Evolutionary conservation across 2,113 vertebrate genomes (phyloP).

Genomic region (Laterallus jamaicensis): DNA sequence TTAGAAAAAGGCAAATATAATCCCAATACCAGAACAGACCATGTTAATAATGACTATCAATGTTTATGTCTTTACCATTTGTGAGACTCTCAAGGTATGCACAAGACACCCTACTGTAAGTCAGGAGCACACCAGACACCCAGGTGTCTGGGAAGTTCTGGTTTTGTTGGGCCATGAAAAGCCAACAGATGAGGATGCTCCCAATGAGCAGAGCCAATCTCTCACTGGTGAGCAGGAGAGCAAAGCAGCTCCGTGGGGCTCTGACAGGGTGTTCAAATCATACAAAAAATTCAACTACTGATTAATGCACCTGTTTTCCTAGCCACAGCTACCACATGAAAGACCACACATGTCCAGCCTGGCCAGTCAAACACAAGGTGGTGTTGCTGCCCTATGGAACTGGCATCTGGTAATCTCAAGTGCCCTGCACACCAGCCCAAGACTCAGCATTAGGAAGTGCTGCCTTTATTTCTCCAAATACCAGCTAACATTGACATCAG

Average conservation of each 20-base stretch:
- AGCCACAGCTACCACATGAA: not conserved
- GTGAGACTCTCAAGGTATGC: fast-evolving
- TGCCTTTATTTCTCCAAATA: not conserved
- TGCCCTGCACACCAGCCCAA: not conserved
- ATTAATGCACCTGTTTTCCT: not conserved
- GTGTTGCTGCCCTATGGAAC: not conserved
- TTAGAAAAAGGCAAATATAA: not conserved
- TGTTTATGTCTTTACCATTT: not conserved
- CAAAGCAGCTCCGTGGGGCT: not conserved
- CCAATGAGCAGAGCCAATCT: not conserved
- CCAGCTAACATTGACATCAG: not conserved
- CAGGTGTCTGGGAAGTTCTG: not conserved
- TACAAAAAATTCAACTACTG: fast-evolving
- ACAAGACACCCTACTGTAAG: not conserved
- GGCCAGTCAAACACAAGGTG: not conserved
- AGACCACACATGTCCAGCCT: not conserved
- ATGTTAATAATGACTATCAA: not conserved
- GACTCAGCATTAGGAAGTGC: not conserved
- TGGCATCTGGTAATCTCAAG: fast-evolving
- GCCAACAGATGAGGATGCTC: not conserved
- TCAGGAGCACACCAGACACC: not conserved
- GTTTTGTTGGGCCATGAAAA: not conserved
- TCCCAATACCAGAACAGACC: not conserved
- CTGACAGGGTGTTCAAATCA: not conserved
- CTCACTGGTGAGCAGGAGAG: not conserved